Percentiles rank a stretch among this genome's conserved stretches.
phyloP scores from a whole-genome alignment of 2,888 invertebrate species.

The Cremastinae sp. region DNA sequence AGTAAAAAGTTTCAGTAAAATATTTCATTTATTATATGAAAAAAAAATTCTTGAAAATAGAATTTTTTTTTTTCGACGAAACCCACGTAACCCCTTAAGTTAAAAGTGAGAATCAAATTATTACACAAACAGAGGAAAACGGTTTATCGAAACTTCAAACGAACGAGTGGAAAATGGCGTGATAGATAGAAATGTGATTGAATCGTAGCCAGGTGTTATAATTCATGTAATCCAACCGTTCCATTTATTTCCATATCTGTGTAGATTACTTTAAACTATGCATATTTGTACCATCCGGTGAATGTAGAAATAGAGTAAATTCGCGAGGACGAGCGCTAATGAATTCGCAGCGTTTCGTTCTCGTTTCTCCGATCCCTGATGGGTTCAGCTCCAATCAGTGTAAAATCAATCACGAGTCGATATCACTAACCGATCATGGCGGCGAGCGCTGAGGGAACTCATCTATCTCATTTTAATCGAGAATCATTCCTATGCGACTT shows the following conservation, averaged over 20 bases:
- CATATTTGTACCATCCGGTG: conserved; percentile 5
- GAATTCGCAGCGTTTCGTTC: conserved; percentile 59
- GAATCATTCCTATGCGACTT: conserved; percentile 53
- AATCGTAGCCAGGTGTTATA: conserved; percentile 53
- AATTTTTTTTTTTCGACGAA: no score
- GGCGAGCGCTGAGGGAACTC: conserved; percentile 33
- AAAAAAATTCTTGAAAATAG: no score
- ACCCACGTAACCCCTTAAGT: no score
- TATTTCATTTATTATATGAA: no score
- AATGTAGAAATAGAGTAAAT: conserved; percentile 30
- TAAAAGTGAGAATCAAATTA: conserved; percentile 42
- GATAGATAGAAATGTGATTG: conserved; percentile 55
- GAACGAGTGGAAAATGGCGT: conserved; percentile 1
- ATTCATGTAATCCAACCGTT: conserved; percentile 56
- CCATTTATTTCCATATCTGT: conserved; percentile 6
- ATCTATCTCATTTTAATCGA: conserved; percentile 58
- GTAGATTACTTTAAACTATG: conserved; percentile 5
- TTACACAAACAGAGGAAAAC: conserved; percentile 31
- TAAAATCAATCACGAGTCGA: conserved; percentile 63
- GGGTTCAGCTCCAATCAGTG: conserved; percentile 59
- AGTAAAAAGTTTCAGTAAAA: no score
- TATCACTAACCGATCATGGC: conserved; percentile 55
- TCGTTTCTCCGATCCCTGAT: conserved; percentile 44
- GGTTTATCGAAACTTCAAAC: conserved; percentile 48
- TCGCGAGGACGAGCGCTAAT: conserved; percentile 56